Evolutionary conservation across 2,888 invertebrate genomes (phyloP), one percentile per base, ranked within the genome.

Genomic region (Galeopsomyia nigrocyanea): DNA sequence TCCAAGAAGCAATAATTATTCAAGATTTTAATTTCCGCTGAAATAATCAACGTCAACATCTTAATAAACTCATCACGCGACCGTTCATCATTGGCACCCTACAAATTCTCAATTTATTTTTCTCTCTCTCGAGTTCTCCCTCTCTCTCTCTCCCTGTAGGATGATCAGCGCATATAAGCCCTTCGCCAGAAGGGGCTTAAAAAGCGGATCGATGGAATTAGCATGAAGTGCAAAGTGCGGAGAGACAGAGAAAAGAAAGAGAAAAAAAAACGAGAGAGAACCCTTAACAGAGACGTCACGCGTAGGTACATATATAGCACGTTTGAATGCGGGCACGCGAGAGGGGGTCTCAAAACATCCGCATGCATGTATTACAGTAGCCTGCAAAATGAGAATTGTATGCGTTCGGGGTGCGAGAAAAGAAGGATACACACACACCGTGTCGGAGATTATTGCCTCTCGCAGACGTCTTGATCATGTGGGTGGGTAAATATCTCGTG

Each of bases 131-230:
- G n/a, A n/a, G n/a, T n/a, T 39, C 49, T 55, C 51, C 9, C 16
- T 31, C 22, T 3, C 39, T 39, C 7, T 3, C 39, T 39, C 39
- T 39, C 56, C 65, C 21, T 22, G 19, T 14, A 39, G 39, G 39
- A 39, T 10, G 39, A 39, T 39, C 10, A 39, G 26, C 19, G 63
- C 39, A 19, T 10, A 39, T 39, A 39, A 53, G 68, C 57, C 63
- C 51, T 57, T 66, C 71, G 76, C 73, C 39, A 39, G 39, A 39
- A 73, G 55, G 75, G 74, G 78, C 77, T 78, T 78, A 78, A 77
- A 77, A 76, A 68, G 63, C 74, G 77, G 80, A 82, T 82, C 82
- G 80, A 81, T 80, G 78, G 80, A 79, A 82, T 82, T 83, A 81
- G 80, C 82, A 81, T 80, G 79, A 79, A 79, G 79, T 78, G 79